Percentiles rank a stretch among this genome's conserved stretches.
phyloP scores from a whole-genome alignment of 2,888 invertebrate genomes.

The Mesodorylaimus sp. region DNA sequence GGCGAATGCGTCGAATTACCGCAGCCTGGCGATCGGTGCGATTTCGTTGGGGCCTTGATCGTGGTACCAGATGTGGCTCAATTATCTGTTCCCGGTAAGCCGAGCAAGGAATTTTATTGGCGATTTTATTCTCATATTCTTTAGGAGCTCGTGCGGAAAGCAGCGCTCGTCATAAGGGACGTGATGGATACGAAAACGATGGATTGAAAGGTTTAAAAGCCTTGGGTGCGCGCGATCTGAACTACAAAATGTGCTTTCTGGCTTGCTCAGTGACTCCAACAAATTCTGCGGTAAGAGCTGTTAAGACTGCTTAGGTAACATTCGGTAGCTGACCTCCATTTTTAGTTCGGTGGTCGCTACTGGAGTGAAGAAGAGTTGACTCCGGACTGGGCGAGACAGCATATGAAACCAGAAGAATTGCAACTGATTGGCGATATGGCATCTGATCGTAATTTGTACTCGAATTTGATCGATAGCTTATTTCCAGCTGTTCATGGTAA shows the following conservation, averaged over 20 bases:
- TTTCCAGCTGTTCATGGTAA: conserved; percentile 81
- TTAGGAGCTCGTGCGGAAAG: conserved; percentile 58
- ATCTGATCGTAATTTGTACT: conserved; percentile 67
- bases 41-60: conserved; percentile 84
- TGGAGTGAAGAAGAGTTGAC: conserved; percentile 67
- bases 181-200: conserved; percentile 44
- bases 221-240: conserved; percentile 64
- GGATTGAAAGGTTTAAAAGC: conserved; percentile 71
- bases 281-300: conserved; percentile 50
- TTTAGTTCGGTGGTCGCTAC: conserved; percentile 62
- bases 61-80: conserved; percentile 89
- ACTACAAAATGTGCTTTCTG: conserved; percentile 73
- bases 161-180: conserved; percentile 48
- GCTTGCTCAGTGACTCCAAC: conserved; percentile 77
- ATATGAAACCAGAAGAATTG: conserved; percentile 50
- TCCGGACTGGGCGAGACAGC: conserved; percentile 72
- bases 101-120: background rate
- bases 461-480: conserved; percentile 68
- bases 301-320: background rate
- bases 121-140: background rate
- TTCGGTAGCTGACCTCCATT: background rate
- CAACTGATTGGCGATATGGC: conserved; percentile 89
- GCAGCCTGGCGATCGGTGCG: conserved; percentile 66
- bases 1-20: conserved; percentile 91
- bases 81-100: conserved; percentile 52